Percentiles rank a stretch among this genome's conserved stretches.
phyloP scores from a whole-genome alignment of 2,797 vertebrate genomes.

The Cossypha niveicapilla region DNA sequence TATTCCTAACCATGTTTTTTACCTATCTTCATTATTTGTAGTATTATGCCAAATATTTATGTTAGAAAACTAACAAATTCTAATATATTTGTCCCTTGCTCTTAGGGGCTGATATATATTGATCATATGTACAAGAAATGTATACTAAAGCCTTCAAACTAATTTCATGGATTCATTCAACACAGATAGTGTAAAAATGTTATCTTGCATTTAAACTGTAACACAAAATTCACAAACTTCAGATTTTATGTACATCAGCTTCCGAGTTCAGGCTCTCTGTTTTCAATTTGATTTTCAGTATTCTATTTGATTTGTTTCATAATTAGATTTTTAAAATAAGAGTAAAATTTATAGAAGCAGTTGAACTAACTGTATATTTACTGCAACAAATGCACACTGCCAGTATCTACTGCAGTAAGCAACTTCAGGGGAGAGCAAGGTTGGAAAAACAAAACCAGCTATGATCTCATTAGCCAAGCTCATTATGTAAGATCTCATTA shows the following conservation, averaged over 20 bases:
- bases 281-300: background rate
- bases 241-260: background rate
- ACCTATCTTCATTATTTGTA: background rate
- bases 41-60: background rate
- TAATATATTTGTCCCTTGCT: background rate
- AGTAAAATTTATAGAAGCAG: background rate
- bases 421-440: background rate
- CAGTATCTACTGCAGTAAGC: background rate
- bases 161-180: background rate
- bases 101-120: background rate
- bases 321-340: background rate
- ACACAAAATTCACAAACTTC: background rate
- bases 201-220: background rate
- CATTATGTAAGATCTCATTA: constrained; percentile 65
- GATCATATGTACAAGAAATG: accelerated
- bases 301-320: background rate
- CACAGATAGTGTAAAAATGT: background rate
- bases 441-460: constrained; percentile 16
- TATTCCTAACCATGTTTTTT: background rate
- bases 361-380: background rate
- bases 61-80: background rate
- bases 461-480: constrained; percentile 67
- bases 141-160: background rate
- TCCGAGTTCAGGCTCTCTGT: background rate
- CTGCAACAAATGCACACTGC: background rate